Base-by-base conservation (phyloP, 1,140 invertebrate species). In the Wiebesia pumilae region DNA sequence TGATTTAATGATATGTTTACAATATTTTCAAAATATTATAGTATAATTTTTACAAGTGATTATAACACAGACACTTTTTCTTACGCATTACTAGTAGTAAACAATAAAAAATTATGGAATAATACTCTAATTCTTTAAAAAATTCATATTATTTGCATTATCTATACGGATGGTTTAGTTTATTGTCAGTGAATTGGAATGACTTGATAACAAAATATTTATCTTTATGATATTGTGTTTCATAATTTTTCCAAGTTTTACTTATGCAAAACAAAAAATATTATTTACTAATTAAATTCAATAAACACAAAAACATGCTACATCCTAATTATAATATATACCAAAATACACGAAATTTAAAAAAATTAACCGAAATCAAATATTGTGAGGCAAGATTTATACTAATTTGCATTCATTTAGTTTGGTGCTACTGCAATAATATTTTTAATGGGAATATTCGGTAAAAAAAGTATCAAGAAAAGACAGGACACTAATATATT, bases 251-350 rank as follows among this genome's bases (percentile, higher is more conserved):
- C 19, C 75, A 78, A 78, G 43, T 30, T 51, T 71, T 78, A 78
- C 43, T 78, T 78, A 43, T 78, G 35, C 43, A 54, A 33, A 14
- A 77, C 7, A 27, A 77, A 43, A 78, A 78, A 51, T 2, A 33
- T 33, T 30, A 77, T 78, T 33, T 78, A 77, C 27, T 77, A 10
- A 43, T 43, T 77, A 43, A 30, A 77, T 78, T 30, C n/a, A 77
- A 16, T 47, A n/a, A 78, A 51, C 27, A 78, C 30, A 30, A 78
- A 47, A 33, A 30, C 75, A 51, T 78, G 75, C 75, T 16, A 51
- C 75, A 78, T 3, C 43, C 14, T 54, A 10, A 27, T 62, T 62
- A 62, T 19, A 54, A 16, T 47, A 62, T 62, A 62, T 62, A 47
- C 58, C 27, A 27, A 62, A 4, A 27, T 3, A 62, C 24, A 27